Evolutionary conservation across 2,113 vertebrate species (phyloP).

Genomic region (Tonatia bakeri): DNA sequence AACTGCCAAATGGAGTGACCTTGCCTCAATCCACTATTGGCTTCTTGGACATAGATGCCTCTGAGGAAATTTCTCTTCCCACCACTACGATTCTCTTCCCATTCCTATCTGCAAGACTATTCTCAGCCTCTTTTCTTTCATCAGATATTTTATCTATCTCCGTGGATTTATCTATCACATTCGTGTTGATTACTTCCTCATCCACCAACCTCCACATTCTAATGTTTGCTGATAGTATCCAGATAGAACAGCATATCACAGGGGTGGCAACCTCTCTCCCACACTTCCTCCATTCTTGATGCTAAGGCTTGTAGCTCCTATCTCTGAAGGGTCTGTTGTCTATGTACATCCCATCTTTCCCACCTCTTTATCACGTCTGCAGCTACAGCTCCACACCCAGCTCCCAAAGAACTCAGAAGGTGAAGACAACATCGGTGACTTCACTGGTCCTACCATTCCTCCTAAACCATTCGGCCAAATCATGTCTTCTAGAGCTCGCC

Average conservation of each 20-base stretch:
- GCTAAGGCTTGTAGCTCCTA: neutral
- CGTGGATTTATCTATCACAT: neutral
- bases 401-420: neutral
- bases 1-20: neutral
- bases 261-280: accelerated
- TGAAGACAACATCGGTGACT: neutral
- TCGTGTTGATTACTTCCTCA: neutral
- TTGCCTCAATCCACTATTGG: neutral
- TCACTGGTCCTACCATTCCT: neutral
- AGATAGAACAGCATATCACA: neutral
- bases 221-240: neutral
- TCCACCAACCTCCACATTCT: neutral
- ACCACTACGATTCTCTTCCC: neutral
- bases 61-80: neutral
- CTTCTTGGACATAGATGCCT: neutral
- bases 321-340: neutral
- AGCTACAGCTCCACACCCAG: neutral
- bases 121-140: neutral
- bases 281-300: neutral
- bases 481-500: neutral
- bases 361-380: neutral
- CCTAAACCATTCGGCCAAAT: neutral
- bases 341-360: neutral
- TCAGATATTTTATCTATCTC: neutral
- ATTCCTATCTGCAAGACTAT: neutral